Evolutionary conservation across 2,888 invertebrate species (phyloP), one percentile per base, ranked within the genome.

Genomic region (Oscheius sp.): DNA sequence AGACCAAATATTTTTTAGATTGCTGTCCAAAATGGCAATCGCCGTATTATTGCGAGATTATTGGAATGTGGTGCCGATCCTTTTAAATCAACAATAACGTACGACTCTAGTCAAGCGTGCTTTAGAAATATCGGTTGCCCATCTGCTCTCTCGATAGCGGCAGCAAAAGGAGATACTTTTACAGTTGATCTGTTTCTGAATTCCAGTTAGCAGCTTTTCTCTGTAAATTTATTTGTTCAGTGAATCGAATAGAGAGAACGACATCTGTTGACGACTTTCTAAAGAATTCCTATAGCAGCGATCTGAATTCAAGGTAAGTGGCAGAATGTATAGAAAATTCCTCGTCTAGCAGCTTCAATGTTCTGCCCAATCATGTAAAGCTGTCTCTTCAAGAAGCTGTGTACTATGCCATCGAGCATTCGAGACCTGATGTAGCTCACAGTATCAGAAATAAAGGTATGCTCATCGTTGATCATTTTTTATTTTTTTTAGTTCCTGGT

Each of bases 391-490:
- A 70, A 85, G 94, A 94, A 87, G 94, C 94, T 24, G 93, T 95
- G 93, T 95, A 94, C 86, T 94, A 94, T 86, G 93, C 93, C 71
- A 92, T 94, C 0, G 94, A 94, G 87, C 93, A 93, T 86, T 93
- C 93, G 83, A 92, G 94, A 87, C 89, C 94, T 70, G 94, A 94
- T 85, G 92, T 94, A 76, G 94, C 94, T 0, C 89, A 94, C 82
- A 94, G 94, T 86, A 89, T 95, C 33, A 90, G 94, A 68, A 91
- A 92, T 41, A 88, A 94, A 59, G 93, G 86, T 86, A 26, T 44
- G 61, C 12, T 30, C 12, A 73, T 1, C 44, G 20, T 20, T 51
- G 41, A 38, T 9, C 2, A 17, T 4, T 1, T 17, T n/a, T 2
- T 20, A 14, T n/a, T n/a, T 3, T 22, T 4, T 38, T 33, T 14